Evolutionary conservation across 2,888 invertebrate genomes (phyloP).

Genomic region (Volucella bombylans): DNA sequence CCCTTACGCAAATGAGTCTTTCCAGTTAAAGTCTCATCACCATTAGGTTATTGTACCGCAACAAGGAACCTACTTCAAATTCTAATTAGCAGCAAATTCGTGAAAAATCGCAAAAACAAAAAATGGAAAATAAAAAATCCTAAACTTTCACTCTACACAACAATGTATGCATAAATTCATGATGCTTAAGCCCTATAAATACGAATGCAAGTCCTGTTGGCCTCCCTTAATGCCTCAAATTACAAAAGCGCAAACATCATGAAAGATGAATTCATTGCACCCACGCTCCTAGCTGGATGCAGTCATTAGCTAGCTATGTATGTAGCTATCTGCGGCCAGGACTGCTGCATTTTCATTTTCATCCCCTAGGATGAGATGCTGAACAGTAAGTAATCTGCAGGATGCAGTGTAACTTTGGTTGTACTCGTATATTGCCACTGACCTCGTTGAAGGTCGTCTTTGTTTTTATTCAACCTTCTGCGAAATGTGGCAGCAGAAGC

Average conservation of each 20-base stretch:
- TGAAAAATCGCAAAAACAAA: background rate
- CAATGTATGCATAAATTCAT: conserved; percentile 31
- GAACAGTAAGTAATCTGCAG: conserved; percentile 29
- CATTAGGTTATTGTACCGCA: conserved; percentile 70
- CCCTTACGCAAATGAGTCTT: conserved; percentile 33
- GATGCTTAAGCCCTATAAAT: conserved; percentile 27
- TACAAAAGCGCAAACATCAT: conserved; percentile 45
- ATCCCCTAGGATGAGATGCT: background rate
- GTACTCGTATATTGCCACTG: conserved; percentile 60
- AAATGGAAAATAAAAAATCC: conserved; percentile 45
- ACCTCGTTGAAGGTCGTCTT: conserved; percentile 73
- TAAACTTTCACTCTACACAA: background rate
- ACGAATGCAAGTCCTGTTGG: conserved; percentile 30
- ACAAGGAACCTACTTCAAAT: conserved; percentile 68
- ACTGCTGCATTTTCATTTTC: conserved; percentile 42
- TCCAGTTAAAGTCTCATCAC: conserved; percentile 29
- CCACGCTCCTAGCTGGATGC: conserved; percentile 36
- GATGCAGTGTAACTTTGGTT: conserved; percentile 53
- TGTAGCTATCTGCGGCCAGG: background rate
- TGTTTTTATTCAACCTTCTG: conserved; percentile 71
- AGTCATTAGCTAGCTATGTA: conserved; percentile 46
- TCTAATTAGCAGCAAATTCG: conserved; percentile 58
- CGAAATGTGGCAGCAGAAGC: conserved; percentile 37
- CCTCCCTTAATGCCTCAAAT: conserved; percentile 56
- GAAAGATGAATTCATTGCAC: conserved; percentile 64